Evolutionary conservation across 1,140 invertebrate species (phyloP).

Genomic region (Aphaenogaster ashmeadi): DNA sequence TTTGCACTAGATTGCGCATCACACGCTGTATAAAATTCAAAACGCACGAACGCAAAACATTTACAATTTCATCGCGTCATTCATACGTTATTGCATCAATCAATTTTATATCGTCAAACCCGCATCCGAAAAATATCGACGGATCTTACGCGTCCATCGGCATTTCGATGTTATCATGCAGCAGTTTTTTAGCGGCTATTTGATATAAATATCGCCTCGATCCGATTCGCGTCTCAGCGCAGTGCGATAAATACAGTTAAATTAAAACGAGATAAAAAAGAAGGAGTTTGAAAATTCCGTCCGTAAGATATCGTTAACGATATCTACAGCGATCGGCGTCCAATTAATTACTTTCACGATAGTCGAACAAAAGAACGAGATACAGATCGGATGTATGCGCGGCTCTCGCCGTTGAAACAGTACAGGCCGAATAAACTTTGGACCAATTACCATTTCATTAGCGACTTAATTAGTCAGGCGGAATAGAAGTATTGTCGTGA

Average conservation of each 20-base stretch:
- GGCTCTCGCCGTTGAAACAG: conserved; percentile 5
- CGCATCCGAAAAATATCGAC: not conserved
- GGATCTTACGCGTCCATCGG: not conserved
- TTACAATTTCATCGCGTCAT: not conserved
- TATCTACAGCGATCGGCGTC: conserved; percentile 21
- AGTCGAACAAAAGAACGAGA: conserved; percentile 13
- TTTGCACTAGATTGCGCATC: not conserved
- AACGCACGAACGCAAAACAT: not conserved
- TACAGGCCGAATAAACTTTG: conserved; percentile 50
- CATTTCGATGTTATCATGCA: conserved; percentile 29
- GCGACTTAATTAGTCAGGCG: conserved; percentile 65
- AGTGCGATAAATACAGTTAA: not conserved
- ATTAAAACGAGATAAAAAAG: not conserved
- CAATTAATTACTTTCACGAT: conserved; percentile 67
- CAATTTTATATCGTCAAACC: not conserved
- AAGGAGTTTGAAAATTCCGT: not conserved
- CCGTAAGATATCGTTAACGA: not conserved
- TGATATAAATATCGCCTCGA: conserved; percentile 21
- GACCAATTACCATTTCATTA: conserved; percentile 70
- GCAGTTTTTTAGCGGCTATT: not conserved
- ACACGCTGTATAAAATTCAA: not conserved
- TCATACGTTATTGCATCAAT: conserved; percentile 5
- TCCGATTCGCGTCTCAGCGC: not conserved
- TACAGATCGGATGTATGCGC: not conserved
- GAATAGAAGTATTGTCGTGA: conserved; percentile 55